phyloP scores from a whole-genome alignment of 1,140 invertebrate genomes.

The Temnothorax nylanderi region DNA sequence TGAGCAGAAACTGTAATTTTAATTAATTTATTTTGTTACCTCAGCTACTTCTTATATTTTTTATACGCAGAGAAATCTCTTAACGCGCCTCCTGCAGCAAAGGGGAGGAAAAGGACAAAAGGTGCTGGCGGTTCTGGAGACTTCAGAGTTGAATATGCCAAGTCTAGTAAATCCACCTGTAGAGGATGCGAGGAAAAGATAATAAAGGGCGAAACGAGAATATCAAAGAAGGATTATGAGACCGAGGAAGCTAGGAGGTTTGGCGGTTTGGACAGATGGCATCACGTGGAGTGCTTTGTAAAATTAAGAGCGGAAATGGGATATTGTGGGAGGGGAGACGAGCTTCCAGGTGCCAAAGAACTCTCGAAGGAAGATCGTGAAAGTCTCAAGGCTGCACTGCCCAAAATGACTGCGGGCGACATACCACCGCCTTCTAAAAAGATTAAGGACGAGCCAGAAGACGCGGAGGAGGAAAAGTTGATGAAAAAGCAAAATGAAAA shows the following conservation, averaged over 20 bases:
- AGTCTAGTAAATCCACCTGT: slow-evolving; percentile 93
- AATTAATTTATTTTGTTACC: neutral
- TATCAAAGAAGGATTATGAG: slow-evolving; percentile 95
- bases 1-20: neutral
- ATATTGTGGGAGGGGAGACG: slow-evolving; percentile 90
- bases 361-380: slow-evolving; percentile 92
- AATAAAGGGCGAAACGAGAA: slow-evolving; percentile 92
- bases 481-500: slow-evolving; percentile 92
- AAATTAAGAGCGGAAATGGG: slow-evolving; percentile 91
- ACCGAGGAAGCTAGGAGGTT: slow-evolving; percentile 92
- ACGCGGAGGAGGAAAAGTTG: slow-evolving; percentile 86
- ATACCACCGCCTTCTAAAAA: slow-evolving; percentile 88
- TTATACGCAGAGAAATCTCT: slow-evolving; percentile 51
- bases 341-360: slow-evolving; percentile 90
- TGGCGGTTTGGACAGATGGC: slow-evolving; percentile 94
- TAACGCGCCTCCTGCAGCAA: slow-evolving; percentile 60
- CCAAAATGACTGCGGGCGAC: slow-evolving; percentile 88
- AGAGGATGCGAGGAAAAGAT: slow-evolving; percentile 95
- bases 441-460: slow-evolving; percentile 88
- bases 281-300: slow-evolving; percentile 97
- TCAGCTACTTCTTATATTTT: slow-evolving; percentile 26
- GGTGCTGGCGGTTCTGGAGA: slow-evolving; percentile 84
- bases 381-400: slow-evolving; percentile 89
- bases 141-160: slow-evolving; percentile 95
- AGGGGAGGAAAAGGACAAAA: slow-evolving; percentile 84